Evolutionary conservation across 2,797 vertebrate species (phyloP), one percentile per base, ranked within the genome.

Genomic region (Chelonia mydas): DNA sequence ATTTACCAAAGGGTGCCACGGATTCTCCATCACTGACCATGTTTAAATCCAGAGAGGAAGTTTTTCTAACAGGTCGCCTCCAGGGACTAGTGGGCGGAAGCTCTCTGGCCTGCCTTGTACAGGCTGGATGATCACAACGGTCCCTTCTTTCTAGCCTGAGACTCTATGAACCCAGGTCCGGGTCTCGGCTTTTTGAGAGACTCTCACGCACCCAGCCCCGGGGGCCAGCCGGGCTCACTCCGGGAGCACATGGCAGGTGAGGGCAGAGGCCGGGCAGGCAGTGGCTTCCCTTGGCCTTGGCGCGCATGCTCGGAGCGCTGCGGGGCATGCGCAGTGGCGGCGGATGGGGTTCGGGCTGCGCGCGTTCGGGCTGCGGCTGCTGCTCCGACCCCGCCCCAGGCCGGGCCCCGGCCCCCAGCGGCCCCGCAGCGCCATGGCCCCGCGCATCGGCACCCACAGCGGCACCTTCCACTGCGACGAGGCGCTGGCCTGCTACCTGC

Each of bases 391-490:
- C 28, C 25, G 74, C 19, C 11, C 10, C 9, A 54, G 31, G 92
- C 90, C 68, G 37, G 59, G 33, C 5, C 84, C 84, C 2, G 95
- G 90, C 12, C 49, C 87, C 6, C 88, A 31, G 45, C 81, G 95
- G 77, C 84, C 93, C 19, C 89, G 87, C 3, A 25, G 86, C 12
- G 65, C 41, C 2, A 74, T 87, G 50, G 2, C 61, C 21, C 88
- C 80, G 15, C 97, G 95, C 16, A 99, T 99, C 78, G 99, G 99
- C 2, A 99, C 99, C 7, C 99, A 99, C 93, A 99, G 99, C 21
- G 99, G 99, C 21, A 99, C 98, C 2, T 99, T 99, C 95, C 99
- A 99, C 90, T 99, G 99, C 94, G 99, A 99, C 68, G 99, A 99
- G 79, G 99, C 98, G 4, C 97, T 99, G 86, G 99, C 99, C 0